Percentiles rank a stretch among this genome's conserved stretches.
Conservation (phyloP, 2,888 invertebrate species). For the Platypus cylindrus region DNA sequence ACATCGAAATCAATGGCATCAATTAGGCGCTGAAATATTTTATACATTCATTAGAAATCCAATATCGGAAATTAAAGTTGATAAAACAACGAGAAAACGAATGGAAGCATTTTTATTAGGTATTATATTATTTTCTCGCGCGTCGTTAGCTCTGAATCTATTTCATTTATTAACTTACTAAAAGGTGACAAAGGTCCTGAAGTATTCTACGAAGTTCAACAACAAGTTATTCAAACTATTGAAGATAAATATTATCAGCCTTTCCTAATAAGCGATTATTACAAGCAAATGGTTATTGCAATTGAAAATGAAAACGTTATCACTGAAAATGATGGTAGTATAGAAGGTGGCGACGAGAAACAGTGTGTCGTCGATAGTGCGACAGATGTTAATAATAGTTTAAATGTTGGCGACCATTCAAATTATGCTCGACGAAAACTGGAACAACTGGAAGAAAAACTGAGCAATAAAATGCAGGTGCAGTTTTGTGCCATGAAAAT, state of each 20-base stretch:
- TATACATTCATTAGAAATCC: constrained; percentile 77
- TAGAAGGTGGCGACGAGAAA: constrained; percentile 38
- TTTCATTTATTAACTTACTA: constrained; percentile 4
- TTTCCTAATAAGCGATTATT: constrained; percentile 76
- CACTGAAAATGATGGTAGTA: constrained; percentile 35
- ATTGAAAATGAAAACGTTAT: constrained; percentile 44
- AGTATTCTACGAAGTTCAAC: constrained; percentile 79
- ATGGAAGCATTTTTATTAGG: constrained; percentile 74
- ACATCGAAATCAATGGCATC: constrained; percentile 68
- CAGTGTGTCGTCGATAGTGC: constrained; percentile 44
- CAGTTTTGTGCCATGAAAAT: too few species aligned
- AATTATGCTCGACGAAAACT: constrained; percentile 71
- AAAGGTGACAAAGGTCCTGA: constrained; percentile 76
- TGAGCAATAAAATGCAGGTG: constrained; percentile 70
- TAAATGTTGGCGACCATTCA: constrained; percentile 68
- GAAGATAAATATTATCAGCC: constrained; percentile 83
- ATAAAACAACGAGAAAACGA: constrained; percentile 65
- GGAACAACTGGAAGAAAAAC: constrained; percentile 69
- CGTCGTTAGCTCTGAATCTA: too few species aligned
- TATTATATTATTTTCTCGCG: too few species aligned
- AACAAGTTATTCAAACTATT: constrained; percentile 61
- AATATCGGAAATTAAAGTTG: constrained; percentile 68
- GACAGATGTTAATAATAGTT: constrained; percentile 38
- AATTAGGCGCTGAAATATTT: constrained; percentile 82
- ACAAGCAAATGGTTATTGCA: constrained; percentile 57